Conservation (phyloP, 2,888 invertebrate species). For the Tuta absoluta region DNA sequence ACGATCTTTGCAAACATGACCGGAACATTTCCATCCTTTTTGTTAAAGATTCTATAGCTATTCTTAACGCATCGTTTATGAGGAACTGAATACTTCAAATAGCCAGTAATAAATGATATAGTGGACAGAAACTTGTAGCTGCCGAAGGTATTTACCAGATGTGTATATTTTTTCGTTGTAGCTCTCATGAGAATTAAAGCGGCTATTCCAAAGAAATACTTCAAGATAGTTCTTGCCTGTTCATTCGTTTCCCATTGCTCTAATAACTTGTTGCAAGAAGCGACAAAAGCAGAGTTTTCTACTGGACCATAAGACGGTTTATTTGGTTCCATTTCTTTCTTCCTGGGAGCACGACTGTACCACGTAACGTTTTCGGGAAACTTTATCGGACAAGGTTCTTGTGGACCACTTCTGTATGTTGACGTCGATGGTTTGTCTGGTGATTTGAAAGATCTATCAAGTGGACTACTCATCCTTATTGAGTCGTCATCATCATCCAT, state of each 20-base stretch:
- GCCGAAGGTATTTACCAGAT: slow-evolving; percentile 34
- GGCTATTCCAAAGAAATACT: slow-evolving; percentile 37
- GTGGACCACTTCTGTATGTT: not conserved
- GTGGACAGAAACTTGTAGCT: slow-evolving; percentile 22
- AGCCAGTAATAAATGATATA: not conserved
- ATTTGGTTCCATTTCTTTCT: not conserved
- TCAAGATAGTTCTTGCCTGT: slow-evolving; percentile 32
- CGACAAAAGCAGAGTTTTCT: slow-evolving; percentile 38
- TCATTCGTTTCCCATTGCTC: slow-evolving; percentile 33
- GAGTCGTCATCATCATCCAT: too few relatives aligned
- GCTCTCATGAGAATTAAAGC: slow-evolving; percentile 37
- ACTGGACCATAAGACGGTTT: slow-evolving; percentile 28
- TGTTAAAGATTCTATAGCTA: slow-evolving; percentile 34
- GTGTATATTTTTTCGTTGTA: slow-evolving; percentile 35
- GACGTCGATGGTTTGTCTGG: not conserved
- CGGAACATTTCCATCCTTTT: slow-evolving; percentile 26
- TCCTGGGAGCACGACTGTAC: not conserved
- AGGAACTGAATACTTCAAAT: slow-evolving; percentile 33
- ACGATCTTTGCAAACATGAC: slow-evolving; percentile 41
- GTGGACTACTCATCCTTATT: too few relatives aligned
- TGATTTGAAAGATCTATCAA: not conserved
- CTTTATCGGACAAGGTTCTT: not conserved
- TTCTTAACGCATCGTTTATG: slow-evolving; percentile 35
- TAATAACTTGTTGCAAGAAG: slow-evolving; percentile 34
- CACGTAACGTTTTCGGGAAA: not conserved